Evolutionary conservation across 1,140 invertebrate genomes (phyloP).

Genomic region (Drosophila tropicalis): DNA sequence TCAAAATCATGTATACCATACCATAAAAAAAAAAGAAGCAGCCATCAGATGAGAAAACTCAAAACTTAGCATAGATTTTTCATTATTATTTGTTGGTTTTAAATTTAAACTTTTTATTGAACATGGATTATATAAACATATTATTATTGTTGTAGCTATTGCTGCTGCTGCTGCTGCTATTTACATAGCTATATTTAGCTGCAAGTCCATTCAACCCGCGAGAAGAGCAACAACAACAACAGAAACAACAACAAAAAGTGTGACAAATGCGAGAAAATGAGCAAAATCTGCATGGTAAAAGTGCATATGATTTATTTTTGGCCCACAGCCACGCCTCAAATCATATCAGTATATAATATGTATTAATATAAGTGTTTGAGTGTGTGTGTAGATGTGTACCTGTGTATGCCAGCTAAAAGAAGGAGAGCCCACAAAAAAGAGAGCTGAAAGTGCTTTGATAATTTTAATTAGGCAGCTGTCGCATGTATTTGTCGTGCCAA

Average conservation of each 20-base stretch:
- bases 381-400: too few relatives aligned
- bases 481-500: slow-evolving; percentile 22
- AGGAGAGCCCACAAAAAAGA: background rate
- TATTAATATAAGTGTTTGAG: background rate
- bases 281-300: slow-evolving; percentile 40
- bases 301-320: slow-evolving; percentile 69
- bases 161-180: background rate
- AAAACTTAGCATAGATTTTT: background rate
- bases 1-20: slow-evolving; percentile 14
- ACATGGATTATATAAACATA: slow-evolving; percentile 37
- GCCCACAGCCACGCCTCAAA: slow-evolving; percentile 25
- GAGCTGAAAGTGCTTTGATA: slow-evolving; percentile 44
- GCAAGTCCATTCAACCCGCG: slow-evolving; percentile 69
- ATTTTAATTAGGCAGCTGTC: slow-evolving; percentile 76
- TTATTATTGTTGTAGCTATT: background rate
- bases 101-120: background rate
- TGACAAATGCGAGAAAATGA: slow-evolving; percentile 28
- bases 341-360: slow-evolving; percentile 20
- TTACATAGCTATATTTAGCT: slow-evolving; percentile 30
- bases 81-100: background rate
- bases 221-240: slow-evolving; percentile 8
- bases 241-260: background rate
- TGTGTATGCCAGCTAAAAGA: slow-evolving; percentile 3
- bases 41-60: background rate
- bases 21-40: background rate